Percentiles rank a stretch among this genome's conserved stretches.
Evolutionary conservation across 2,113 vertebrate species (phyloP).

Genomic region (Hippolais icterina): DNA sequence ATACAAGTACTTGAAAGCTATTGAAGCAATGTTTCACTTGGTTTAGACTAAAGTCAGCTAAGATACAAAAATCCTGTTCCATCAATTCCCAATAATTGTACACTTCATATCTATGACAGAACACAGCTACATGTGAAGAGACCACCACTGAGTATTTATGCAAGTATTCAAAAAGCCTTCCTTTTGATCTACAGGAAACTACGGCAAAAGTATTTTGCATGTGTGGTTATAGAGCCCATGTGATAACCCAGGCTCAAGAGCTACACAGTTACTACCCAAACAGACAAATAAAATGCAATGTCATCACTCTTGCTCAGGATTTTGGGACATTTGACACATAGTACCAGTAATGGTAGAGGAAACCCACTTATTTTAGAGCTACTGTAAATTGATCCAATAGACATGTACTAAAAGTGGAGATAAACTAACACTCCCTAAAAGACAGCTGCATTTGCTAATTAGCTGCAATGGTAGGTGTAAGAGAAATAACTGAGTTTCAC

Average conservation of each 20-base stretch:
- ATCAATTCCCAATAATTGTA: not conserved
- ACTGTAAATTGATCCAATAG: not conserved
- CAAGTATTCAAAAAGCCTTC: not conserved
- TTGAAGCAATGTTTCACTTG: not conserved
- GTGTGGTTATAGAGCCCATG: not conserved
- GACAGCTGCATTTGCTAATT: not conserved
- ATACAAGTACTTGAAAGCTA: slow-evolving; percentile 28
- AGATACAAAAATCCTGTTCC: not conserved
- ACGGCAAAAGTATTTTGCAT: not conserved
- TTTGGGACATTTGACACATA: not conserved
- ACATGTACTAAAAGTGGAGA: not conserved
- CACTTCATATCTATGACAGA: not conserved
- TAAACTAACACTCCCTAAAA: not conserved
- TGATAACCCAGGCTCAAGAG: not conserved
- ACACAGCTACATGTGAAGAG: not conserved
- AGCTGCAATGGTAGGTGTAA: not conserved
- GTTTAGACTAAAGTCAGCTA: slow-evolving; percentile 11
- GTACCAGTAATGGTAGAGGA: not conserved
- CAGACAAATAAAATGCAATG: not conserved
- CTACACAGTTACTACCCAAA: not conserved
- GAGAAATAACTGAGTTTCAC: not conserved
- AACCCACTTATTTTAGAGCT: not conserved
- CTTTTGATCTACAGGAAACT: not conserved
- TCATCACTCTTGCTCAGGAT: not conserved
- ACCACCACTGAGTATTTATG: not conserved